A percentile compares a stretch with the other conserved stretches of the same genome.
Evolutionary conservation across 2,113 vertebrate genomes (phyloP).

Genomic region (Crotalus viridis): DNA sequence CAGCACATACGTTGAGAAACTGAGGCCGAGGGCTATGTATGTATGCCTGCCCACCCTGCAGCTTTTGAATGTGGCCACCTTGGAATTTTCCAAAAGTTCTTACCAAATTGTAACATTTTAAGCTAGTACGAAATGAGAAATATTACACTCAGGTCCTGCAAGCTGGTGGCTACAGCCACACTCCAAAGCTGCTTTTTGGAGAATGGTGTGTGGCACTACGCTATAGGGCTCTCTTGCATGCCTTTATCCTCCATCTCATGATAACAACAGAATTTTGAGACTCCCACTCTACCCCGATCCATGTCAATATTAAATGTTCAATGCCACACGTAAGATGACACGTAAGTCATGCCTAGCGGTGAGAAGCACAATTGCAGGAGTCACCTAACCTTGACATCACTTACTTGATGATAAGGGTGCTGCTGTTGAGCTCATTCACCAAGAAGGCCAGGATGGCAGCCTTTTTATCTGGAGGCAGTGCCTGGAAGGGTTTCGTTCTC

Average conservation of each 20-base stretch:
- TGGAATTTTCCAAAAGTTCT: neutral
- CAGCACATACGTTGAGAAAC: neutral
- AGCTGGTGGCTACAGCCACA: neutral
- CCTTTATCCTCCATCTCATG: neutral
- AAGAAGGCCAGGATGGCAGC: conserved; percentile 87
- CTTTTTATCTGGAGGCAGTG: conserved; percentile 84
- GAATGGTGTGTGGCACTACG: neutral
- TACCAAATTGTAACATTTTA: neutral
- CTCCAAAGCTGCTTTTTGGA: neutral
- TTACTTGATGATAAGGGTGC: conserved; percentile 85
- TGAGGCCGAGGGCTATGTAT: neutral
- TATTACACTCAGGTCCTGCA: neutral
- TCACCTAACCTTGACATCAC: neutral
- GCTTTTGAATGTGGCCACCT: neutral
- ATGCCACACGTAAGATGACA: neutral
- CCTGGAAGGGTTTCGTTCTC: conserved; percentile 89
- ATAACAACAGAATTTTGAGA: neutral
- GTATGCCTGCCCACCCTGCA: neutral
- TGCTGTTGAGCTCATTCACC: conserved; percentile 92
- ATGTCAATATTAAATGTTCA: neutral
- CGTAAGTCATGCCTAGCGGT: neutral
- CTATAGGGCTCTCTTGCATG: neutral
- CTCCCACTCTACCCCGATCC: neutral
- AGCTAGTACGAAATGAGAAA: neutral
- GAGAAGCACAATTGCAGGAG: neutral